These are phyloP conservation scores for Pangasianodon hypophthalmus DNA, from an alignment of 2,113 vertebrate species.

Conservation along the genomic window DNA sequence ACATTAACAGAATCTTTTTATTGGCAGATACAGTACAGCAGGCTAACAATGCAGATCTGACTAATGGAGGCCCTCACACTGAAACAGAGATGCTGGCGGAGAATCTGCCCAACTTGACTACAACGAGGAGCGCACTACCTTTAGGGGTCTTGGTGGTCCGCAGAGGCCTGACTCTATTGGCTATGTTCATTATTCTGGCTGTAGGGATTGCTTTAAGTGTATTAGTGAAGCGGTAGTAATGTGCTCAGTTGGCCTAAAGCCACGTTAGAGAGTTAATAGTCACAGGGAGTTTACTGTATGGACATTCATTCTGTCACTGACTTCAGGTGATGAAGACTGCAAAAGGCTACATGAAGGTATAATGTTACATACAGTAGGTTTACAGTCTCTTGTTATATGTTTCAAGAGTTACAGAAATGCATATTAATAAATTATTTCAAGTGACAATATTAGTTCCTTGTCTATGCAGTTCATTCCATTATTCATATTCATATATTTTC, in stretches of 20 bases:
- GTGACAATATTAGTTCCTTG: not conserved
- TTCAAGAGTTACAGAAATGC: not conserved
- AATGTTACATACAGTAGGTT: slow-evolving; percentile 8
- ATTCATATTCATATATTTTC: not conserved
- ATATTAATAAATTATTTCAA: not conserved
- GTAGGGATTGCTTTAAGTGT: slow-evolving; percentile 62
- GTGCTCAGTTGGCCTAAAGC: not conserved
- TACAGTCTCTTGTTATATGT: not conserved
- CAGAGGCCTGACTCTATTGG: slow-evolving; percentile 60
- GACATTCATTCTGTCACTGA: not conserved
- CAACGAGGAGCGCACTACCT: slow-evolving; percentile 9
- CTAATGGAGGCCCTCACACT: not conserved
- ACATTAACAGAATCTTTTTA: slow-evolving; percentile 9
- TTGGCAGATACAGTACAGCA: slow-evolving; percentile 36
- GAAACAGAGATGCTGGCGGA: slow-evolving; percentile 48
- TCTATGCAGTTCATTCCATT: not conserved
- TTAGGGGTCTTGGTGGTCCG: slow-evolving; percentile 57
- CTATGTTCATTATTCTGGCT: slow-evolving; percentile 66
- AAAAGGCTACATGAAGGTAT: not conserved
- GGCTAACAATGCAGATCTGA: not conserved
- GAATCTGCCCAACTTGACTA: not conserved
- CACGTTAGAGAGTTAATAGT: not conserved
- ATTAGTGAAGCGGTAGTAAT: slow-evolving; percentile 48
- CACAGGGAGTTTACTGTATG: not conserved
- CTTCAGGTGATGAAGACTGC: no score